These are phyloP conservation scores for Typhlomys cinereus DNA, from an alignment of 2,113 vertebrate species.

Conservation along the genomic window DNA sequence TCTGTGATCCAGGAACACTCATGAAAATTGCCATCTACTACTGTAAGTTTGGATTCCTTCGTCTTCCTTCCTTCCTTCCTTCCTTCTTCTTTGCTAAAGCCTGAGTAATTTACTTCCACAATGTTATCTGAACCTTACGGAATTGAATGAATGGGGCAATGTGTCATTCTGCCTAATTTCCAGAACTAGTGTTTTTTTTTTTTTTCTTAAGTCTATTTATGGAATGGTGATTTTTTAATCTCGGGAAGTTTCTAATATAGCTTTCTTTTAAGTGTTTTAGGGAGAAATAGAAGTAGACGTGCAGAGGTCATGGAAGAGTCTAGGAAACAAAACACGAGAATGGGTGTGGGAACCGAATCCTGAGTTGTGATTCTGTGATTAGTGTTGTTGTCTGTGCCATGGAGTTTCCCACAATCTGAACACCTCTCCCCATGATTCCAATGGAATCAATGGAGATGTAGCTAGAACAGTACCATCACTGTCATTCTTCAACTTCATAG, in stretches of 20 bases:
- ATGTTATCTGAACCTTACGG: background rate
- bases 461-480: constrained; percentile 52
- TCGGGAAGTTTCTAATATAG: constrained; percentile 56
- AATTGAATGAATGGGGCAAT: background rate
- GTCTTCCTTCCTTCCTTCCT: constrained; percentile 55
- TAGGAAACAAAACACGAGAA: constrained; percentile 71
- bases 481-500: constrained; percentile 58
- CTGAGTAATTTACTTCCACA: constrained; percentile 41
- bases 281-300: constrained; percentile 60
- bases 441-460: constrained; percentile 71
- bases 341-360: constrained; percentile 59
- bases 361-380: constrained; percentile 46
- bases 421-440: constrained; percentile 39
- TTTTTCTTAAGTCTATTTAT: constrained; percentile 41
- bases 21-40: background rate
- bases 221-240: constrained; percentile 56
- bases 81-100: background rate
- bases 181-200: constrained; percentile 14
- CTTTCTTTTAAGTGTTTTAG: constrained; percentile 59
- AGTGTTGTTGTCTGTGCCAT: background rate
- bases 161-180: constrained; percentile 58
- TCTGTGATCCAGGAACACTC: background rate
- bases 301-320: constrained; percentile 42
- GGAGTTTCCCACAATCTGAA: background rate
- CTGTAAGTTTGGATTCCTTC: constrained; percentile 30